A percentile compares a stretch with the other conserved stretches of the same genome.
These are phyloP conservation scores for Oceanodroma tethys DNA, from an alignment of 2,113 vertebrate genomes.

Conservation along the genomic window DNA sequence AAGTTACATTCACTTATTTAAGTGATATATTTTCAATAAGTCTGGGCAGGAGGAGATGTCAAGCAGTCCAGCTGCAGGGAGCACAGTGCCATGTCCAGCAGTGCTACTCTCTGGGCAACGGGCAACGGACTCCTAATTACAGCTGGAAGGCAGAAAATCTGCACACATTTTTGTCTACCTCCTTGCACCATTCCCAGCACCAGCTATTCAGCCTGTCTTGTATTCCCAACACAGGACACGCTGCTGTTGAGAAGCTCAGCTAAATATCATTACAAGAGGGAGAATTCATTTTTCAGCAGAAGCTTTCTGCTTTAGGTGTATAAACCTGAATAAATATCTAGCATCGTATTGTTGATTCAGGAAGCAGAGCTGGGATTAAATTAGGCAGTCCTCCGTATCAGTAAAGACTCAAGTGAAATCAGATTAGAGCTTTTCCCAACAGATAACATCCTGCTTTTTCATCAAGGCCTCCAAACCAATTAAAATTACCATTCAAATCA, in stretches of 20 bases:
- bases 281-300: background rate
- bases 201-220: background rate
- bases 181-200: background rate
- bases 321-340: background rate
- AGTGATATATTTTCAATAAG: background rate
- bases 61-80: background rate
- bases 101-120: background rate
- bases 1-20: background rate
- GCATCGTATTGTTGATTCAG: background rate
- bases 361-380: background rate
- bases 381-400: background rate
- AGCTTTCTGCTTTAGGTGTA: background rate
- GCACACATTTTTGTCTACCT: background rate
- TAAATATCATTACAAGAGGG: background rate
- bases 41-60: background rate
- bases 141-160: background rate
- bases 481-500: background rate
- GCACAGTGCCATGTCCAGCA: background rate
- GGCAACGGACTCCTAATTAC: background rate
- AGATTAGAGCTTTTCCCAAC: background rate
- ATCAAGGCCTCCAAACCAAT: conserved; percentile 8
- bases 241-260: background rate
- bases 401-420: background rate
- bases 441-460: background rate
- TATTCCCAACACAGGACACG: background rate